A percentile compares a stretch with the other conserved stretches of the same genome.
phyloP scores from a whole-genome alignment of 2,113 vertebrate species.

The Mungos mungo region DNA sequence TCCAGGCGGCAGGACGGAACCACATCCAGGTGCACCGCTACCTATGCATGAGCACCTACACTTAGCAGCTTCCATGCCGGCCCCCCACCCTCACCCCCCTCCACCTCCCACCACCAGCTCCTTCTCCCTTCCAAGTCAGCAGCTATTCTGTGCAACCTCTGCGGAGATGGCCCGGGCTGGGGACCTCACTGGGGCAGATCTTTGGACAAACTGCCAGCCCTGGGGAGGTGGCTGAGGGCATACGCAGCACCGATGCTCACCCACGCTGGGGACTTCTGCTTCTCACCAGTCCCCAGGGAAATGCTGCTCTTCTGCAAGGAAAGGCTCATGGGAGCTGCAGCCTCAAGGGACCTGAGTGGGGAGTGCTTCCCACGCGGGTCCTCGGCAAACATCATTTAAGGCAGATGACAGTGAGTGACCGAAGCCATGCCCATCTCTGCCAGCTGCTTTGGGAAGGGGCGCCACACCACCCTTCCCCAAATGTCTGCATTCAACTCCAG shows the following conservation, averaged over 20 bases:
- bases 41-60: neutral
- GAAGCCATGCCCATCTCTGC: neutral
- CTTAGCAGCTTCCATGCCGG: neutral
- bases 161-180: neutral
- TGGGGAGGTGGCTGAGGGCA: neutral
- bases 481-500: neutral
- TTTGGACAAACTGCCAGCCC: neutral
- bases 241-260: neutral
- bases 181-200: neutral
- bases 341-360: neutral
- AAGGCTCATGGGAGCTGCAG: neutral
- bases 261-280: neutral
- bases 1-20: neutral
- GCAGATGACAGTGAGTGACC: neutral
- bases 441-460: neutral
- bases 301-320: neutral
- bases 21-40: neutral
- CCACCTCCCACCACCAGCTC: neutral
- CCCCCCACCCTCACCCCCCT: neutral
- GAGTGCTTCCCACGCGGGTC: neutral
- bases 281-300: conserved; percentile 36
- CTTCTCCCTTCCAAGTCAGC: neutral
- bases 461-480: neutral
- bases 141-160: neutral
- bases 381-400: neutral